phyloP scores from a whole-genome alignment of 2,113 vertebrate genomes.

The Seriola rivoliana region DNA sequence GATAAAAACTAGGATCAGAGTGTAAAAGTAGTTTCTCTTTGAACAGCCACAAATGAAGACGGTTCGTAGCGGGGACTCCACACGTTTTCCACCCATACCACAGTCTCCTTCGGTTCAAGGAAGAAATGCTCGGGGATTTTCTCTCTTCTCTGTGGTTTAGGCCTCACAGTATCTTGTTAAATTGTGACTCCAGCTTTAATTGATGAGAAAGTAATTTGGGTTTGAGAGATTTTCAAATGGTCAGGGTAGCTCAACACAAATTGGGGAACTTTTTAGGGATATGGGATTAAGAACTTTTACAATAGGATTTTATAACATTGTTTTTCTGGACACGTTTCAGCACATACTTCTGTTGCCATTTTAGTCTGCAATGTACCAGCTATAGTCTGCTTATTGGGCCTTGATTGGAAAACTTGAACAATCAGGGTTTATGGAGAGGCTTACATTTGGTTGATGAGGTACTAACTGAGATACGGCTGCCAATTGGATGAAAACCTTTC shows the following conservation, averaged over 20 bases:
- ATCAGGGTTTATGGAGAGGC: constrained; percentile 40
- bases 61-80: constrained; percentile 61
- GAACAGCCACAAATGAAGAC: constrained; percentile 72
- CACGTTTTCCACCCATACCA: constrained; percentile 71
- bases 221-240: constrained; percentile 51
- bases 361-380: constrained; percentile 26
- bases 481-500: constrained; percentile 53
- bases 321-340: constrained; percentile 62
- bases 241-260: constrained; percentile 36
- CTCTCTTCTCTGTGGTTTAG: constrained; percentile 65
- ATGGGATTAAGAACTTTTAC: constrained; percentile 57
- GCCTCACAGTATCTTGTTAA: constrained; percentile 68
- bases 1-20: constrained; percentile 67
- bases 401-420: constrained; percentile 58
- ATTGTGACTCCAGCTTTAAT: constrained; percentile 66
- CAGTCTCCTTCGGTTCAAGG: constrained; percentile 61
- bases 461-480: constrained; percentile 25
- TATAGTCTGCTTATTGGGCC: constrained; percentile 19
- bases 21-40: constrained; percentile 64
- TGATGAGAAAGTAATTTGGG: constrained; percentile 67
- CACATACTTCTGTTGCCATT: constrained; percentile 36
- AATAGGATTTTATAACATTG: constrained; percentile 55
- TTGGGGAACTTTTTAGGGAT: constrained; percentile 34
- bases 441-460: constrained; percentile 32
- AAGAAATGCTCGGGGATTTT: constrained; percentile 65